phyloP scores from a whole-genome alignment of 2,888 invertebrate genomes.

The Rhamnusium bicolor region DNA sequence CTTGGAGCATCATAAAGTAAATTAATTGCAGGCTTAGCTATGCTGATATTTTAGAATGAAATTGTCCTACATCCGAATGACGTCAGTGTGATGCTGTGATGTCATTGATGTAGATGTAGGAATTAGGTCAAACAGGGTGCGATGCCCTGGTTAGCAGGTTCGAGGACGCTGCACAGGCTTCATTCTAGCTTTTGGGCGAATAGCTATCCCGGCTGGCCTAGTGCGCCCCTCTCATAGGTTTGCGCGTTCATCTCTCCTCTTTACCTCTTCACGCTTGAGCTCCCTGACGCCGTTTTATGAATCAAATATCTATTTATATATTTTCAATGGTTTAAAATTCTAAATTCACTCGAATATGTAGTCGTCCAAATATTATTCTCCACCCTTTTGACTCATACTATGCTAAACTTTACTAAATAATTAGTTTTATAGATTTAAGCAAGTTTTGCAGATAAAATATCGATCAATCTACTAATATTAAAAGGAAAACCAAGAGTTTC shows the following conservation, averaged over 20 bases:
- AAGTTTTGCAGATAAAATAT: no score
- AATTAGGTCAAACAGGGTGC: constrained; percentile 55
- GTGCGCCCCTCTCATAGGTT: constrained; percentile 23
- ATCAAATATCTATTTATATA: constrained; percentile 38
- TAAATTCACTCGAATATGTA: neutral
- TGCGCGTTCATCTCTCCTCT: constrained; percentile 30
- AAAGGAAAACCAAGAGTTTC: no score
- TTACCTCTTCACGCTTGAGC: constrained; percentile 32
- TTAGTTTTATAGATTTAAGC: neutral
- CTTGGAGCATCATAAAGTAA: constrained; percentile 32
- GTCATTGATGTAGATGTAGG: constrained; percentile 70
- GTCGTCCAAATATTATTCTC: neutral
- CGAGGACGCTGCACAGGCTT: constrained; percentile 68
- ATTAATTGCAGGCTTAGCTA: constrained; percentile 60
- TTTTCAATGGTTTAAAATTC: constrained; percentile 25
- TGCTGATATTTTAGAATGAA: constrained; percentile 77
- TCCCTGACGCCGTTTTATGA: constrained; percentile 39
- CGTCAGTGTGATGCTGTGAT: constrained; percentile 76
- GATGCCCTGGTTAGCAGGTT: constrained; percentile 61
- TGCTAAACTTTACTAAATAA: neutral
- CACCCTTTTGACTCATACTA: neutral
- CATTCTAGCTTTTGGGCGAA: constrained; percentile 60
- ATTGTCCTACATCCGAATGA: constrained; percentile 70
- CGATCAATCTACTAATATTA: no score
- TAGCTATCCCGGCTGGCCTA: constrained; percentile 41